phyloP scores from a whole-genome alignment of 2,888 invertebrate species.

The Argynnis bischoffii region DNA sequence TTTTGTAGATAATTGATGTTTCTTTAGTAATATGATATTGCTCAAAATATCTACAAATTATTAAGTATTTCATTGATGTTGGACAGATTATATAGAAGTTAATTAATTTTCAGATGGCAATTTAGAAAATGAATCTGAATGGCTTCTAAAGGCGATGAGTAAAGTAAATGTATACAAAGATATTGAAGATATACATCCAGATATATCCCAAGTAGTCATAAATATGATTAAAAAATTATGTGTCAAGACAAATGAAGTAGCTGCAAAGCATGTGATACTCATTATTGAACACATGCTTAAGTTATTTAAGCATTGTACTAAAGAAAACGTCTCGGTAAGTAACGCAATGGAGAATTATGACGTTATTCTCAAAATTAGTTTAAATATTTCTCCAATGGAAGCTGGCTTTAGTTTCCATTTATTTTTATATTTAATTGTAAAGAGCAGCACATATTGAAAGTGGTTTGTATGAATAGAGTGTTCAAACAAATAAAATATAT shows the following conservation, averaged over 20 bases:
- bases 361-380: no score
- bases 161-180: constrained; percentile 20
- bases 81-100: background rate
- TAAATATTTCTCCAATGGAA: background rate
- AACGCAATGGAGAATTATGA: background rate
- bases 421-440: background rate
- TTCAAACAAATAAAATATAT: no score
- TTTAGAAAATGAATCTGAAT: constrained; percentile 23
- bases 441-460: no score
- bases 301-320: constrained; percentile 4
- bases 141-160: constrained; percentile 17
- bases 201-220: constrained; percentile 49
- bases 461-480: no score
- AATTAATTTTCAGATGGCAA: constrained; percentile 23
- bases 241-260: constrained; percentile 36
- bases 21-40: constrained; percentile 75
- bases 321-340: constrained; percentile 1
- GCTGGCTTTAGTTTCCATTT: background rate
- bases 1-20: constrained; percentile 61
- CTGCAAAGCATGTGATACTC: constrained; percentile 37
- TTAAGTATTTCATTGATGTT: background rate
- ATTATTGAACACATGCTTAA: constrained; percentile 13
- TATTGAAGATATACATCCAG: constrained; percentile 16
- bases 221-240: constrained; percentile 45
- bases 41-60: constrained; percentile 27